These are phyloP conservation scores for Ahaetulla prasina DNA, from an alignment of 2,113 vertebrate species.

Conservation along the genomic window DNA sequence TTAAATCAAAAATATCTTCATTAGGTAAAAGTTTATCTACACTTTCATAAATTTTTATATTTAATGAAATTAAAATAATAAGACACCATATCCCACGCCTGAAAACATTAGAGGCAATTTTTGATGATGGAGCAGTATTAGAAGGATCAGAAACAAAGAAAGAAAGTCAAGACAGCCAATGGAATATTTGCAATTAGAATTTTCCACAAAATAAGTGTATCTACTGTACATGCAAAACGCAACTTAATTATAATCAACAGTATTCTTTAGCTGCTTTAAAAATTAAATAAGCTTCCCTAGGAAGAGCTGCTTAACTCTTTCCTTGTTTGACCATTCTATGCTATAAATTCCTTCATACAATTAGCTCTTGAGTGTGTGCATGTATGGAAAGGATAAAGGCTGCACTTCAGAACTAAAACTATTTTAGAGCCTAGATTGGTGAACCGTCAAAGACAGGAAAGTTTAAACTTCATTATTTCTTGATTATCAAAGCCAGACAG, in stretches of 20 bases:
- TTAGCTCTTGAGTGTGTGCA: not conserved
- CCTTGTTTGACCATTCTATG: not conserved
- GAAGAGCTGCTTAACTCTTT: not conserved
- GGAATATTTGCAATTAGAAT: not conserved
- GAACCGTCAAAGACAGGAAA: not conserved
- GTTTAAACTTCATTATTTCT: not conserved
- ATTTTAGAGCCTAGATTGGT: not conserved
- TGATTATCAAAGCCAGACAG: not conserved
- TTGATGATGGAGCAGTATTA: not conserved
- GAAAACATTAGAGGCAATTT: constrained; percentile 3
- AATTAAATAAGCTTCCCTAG: not conserved
- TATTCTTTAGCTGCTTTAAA: not conserved
- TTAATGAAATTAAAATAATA: constrained; percentile 35
- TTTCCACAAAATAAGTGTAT: not conserved
- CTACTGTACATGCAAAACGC: not conserved
- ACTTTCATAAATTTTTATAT: constrained; percentile 30
- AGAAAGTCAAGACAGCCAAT: not conserved
- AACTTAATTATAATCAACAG: not conserved
- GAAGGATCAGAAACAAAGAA: not conserved
- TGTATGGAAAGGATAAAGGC: not conserved
- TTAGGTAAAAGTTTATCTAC: constrained; percentile 35
- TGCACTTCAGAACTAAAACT: not conserved
- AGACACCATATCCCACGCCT: not conserved
- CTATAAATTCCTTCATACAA: not conserved
- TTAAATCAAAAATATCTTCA: constrained; percentile 38